These are phyloP conservation scores for Cecidostiba fungosa DNA, from an alignment of 2,888 invertebrate genomes.

Conservation along the genomic window DNA sequence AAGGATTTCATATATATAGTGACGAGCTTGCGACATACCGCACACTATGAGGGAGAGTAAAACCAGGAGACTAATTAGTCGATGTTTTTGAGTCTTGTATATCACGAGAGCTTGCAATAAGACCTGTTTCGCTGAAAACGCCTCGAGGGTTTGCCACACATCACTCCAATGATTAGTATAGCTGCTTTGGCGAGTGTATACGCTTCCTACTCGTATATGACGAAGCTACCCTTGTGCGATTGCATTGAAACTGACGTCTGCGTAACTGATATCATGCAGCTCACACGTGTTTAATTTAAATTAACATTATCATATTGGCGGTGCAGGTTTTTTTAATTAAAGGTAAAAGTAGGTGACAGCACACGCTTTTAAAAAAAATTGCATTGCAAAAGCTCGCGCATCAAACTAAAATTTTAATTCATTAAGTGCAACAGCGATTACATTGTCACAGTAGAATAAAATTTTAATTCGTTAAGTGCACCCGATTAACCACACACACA, in stretches of 20 bases:
- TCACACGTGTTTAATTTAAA: no score
- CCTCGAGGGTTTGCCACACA: background rate
- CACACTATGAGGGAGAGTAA: background rate
- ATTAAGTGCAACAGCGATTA: background rate
- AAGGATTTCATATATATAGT: background rate
- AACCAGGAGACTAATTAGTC: conserved; percentile 5
- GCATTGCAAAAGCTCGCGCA: no score
- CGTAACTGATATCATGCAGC: no score
- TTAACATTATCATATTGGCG: no score
- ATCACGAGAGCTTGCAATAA: background rate
- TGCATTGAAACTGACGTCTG: background rate
- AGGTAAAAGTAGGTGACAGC: no score
- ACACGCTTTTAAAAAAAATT: no score
- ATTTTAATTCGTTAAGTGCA: background rate
- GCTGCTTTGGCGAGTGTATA: background rate
- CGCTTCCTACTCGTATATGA: no score
- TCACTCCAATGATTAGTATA: background rate
- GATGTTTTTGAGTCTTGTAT: background rate
- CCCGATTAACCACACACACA: background rate
- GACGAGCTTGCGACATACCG: no score
- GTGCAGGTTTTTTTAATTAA: no score
- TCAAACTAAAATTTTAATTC: background rate
- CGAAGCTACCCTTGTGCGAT: no score
- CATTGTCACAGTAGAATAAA: background rate
- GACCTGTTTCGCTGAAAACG: background rate